Conservation (phyloP, 1,140 invertebrate genomes). For the Drosophila malerkotliana region DNA sequence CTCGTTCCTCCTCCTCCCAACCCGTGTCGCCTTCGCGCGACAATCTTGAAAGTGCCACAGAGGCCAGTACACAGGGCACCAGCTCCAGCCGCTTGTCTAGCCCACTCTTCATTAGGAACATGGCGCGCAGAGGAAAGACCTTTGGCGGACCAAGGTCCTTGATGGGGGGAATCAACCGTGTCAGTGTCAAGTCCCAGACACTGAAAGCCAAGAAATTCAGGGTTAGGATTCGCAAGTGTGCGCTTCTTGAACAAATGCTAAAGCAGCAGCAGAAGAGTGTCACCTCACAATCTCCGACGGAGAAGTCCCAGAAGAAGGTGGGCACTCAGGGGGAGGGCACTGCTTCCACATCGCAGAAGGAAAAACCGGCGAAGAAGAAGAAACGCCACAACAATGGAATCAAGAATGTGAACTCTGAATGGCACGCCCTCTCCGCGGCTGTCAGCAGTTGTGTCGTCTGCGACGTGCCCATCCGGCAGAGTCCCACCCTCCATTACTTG, state of each 20-base stretch:
- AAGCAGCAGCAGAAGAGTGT: background rate
- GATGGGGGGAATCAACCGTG: constrained; percentile 6
- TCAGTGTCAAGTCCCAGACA: background rate
- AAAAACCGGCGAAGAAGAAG: background rate
- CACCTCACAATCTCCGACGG: background rate
- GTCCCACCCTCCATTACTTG: constrained; percentile 86
- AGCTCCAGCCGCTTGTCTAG: background rate
- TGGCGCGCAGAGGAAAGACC: constrained; percentile 51
- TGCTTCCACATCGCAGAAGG: no score
- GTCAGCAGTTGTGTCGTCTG: constrained; percentile 84
- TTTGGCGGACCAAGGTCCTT: background rate
- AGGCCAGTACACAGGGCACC: background rate
- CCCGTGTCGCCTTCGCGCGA: background rate
- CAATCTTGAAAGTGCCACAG: background rate
- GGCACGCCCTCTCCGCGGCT: constrained; percentile 42
- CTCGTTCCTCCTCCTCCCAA: background rate
- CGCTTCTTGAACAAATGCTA: background rate
- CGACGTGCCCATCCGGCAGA: constrained; percentile 38
- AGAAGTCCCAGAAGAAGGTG: background rate
- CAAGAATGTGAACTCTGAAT: constrained; percentile 37
- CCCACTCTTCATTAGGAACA: constrained; percentile 28
- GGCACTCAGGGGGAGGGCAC: no score
- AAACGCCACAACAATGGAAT: background rate
- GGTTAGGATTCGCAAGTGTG: constrained; percentile 3
- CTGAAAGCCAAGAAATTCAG: background rate